phyloP scores from a whole-genome alignment of 2,888 invertebrate species.

The Agonopterix subpropinquella region DNA sequence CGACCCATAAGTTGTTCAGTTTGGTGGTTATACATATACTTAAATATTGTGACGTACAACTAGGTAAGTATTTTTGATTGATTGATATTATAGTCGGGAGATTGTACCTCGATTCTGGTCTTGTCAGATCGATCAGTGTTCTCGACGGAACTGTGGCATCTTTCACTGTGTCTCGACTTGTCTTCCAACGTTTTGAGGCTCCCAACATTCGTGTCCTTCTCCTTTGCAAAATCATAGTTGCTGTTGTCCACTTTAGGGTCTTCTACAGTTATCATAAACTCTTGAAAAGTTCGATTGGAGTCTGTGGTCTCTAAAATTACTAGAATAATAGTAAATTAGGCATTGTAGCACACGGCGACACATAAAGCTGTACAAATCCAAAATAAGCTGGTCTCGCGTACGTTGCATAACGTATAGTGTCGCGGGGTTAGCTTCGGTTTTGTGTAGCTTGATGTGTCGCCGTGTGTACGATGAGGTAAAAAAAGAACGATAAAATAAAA shows the following conservation, averaged over 20 bases:
- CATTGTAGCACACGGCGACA: too few species aligned
- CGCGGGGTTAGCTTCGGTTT: too few species aligned
- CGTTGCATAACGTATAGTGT: too few species aligned
- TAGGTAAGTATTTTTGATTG: too few species aligned
- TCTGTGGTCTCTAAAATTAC: slow-evolving; percentile 38
- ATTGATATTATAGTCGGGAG: neutral
- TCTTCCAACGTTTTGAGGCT: slow-evolving; percentile 51
- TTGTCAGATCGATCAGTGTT: slow-evolving; percentile 57
- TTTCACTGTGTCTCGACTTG: slow-evolving; percentile 51
- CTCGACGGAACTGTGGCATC: slow-evolving; percentile 54
- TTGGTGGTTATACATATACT: too few species aligned
- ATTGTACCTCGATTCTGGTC: slow-evolving; percentile 37
- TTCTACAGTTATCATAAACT: slow-evolving; percentile 67
- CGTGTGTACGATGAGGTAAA: too few species aligned
- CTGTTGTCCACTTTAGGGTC: slow-evolving; percentile 50
- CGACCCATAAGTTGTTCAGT: too few species aligned
- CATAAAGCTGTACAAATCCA: too few species aligned
- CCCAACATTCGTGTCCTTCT: slow-evolving; percentile 41
- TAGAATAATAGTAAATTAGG: slow-evolving; percentile 14
- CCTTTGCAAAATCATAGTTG: slow-evolving; percentile 28
- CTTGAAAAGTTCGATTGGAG: slow-evolving; percentile 40
- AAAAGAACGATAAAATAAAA: too few species aligned
- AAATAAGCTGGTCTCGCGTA: too few species aligned
- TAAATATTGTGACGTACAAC: too few species aligned
- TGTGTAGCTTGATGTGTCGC: too few species aligned